Percentiles rank a stretch among this genome's conserved stretches.
phyloP scores from a whole-genome alignment of 2,888 invertebrate species.

The Trachelus tabidus region DNA sequence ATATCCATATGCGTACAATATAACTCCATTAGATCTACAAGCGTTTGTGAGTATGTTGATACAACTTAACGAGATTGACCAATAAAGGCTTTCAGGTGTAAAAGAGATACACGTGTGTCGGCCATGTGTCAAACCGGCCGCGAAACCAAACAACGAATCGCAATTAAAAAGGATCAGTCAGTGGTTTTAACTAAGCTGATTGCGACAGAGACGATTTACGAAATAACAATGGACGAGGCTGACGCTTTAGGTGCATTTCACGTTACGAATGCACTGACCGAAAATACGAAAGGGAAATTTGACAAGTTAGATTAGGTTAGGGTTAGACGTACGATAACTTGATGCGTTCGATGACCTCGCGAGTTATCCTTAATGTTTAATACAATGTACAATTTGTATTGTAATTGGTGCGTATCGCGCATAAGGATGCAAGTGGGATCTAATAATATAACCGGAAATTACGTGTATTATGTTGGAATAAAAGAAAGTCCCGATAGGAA shows the following conservation, averaged over 20 bases:
- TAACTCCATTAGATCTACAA: neutral
- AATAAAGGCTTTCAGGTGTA: slow-evolving; percentile 4
- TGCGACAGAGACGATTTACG: neutral
- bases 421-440: neutral
- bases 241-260: neutral
- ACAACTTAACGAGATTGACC: neutral
- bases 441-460: neutral
- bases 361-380: neutral
- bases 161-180: slow-evolving; percentile 8
- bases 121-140: slow-evolving; percentile 2
- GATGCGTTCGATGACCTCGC: neutral
- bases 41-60: neutral
- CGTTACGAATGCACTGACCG: neutral
- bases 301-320: neutral
- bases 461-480: neutral
- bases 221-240: neutral
- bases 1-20: neutral
- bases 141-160: slow-evolving; percentile 4
- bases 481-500: neutral
- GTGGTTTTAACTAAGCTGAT: neutral
- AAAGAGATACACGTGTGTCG: neutral
- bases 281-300: neutral
- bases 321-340: neutral
- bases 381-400: neutral
- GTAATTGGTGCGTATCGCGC: neutral